These are phyloP conservation scores for Pachymerium ferrugineum DNA, from an alignment of 2,888 invertebrate species.

Conservation along the genomic window DNA sequence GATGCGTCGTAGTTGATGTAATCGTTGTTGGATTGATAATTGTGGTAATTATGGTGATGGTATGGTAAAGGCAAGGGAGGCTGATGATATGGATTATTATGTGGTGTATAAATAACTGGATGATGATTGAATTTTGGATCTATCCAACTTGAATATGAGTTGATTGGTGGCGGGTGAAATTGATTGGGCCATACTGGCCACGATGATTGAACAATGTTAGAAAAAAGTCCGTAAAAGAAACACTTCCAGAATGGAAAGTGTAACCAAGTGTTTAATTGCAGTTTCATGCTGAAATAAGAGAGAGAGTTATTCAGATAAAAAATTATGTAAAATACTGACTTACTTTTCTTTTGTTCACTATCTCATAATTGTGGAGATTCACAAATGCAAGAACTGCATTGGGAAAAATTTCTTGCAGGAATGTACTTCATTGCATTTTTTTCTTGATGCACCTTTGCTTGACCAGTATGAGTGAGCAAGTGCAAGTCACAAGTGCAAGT, in stretches of 20 bases:
- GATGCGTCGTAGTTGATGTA: background rate
- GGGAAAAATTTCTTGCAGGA: too few species aligned
- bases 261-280: background rate
- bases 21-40: background rate
- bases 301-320: background rate
- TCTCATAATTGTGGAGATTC: background rate
- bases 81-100: background rate
- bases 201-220: background rate
- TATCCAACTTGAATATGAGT: background rate
- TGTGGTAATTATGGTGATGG: background rate
- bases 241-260: background rate
- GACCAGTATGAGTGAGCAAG: background rate
- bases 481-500: background rate
- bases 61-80: background rate
- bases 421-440: too few species aligned
- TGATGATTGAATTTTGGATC: background rate
- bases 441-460: background rate
- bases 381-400: background rate
- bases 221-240: background rate
- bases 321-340: background rate
- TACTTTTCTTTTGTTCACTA: background rate
- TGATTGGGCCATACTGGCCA: background rate
- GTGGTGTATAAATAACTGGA: too few species aligned
- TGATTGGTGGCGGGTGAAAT: background rate
- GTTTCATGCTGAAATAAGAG: background rate